Evolutionary conservation across 2,888 invertebrate species (phyloP).

Genomic region (Latrodectus hesperus): DNA sequence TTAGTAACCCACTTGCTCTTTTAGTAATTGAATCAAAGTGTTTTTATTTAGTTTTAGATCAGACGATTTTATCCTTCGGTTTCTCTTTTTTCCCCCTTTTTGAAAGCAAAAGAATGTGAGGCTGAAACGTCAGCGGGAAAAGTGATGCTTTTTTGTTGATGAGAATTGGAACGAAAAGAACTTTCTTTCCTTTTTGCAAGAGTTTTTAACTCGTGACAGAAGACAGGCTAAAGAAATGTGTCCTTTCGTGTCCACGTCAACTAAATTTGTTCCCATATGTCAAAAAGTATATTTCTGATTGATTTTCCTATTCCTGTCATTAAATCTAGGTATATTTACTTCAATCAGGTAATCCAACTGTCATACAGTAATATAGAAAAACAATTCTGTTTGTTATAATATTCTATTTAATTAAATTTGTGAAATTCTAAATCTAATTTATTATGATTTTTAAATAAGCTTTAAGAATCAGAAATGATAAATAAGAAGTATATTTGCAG

Average conservation of each 20-base stretch:
- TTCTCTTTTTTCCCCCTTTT: conserved; percentile 5
- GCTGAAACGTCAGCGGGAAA: neutral
- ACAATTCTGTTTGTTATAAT: no score
- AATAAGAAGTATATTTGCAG: no score
- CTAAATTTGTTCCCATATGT: no score
- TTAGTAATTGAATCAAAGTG: conserved; percentile 53
- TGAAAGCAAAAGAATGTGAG: neutral
- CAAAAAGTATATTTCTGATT: no score
- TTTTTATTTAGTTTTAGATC: conserved; percentile 38
- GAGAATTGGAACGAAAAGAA: neutral
- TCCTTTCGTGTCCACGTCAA: neutral
- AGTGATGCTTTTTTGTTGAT: conserved; percentile 5
- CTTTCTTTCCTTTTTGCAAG: neutral
- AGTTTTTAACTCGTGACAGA: neutral
- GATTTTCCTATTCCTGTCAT: no score
- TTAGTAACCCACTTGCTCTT: conserved; percentile 26
- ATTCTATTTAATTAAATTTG: no score
- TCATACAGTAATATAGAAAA: no score
- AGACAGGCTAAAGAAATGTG: neutral
- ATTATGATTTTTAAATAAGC: no score
- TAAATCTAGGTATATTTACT: no score
- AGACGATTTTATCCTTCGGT: conserved; percentile 23
- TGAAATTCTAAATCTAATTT: no score
- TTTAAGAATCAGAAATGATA: no score
- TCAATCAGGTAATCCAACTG: no score